phyloP scores from a whole-genome alignment of 2,113 vertebrate species.

The Anthoscopus minutus region DNA sequence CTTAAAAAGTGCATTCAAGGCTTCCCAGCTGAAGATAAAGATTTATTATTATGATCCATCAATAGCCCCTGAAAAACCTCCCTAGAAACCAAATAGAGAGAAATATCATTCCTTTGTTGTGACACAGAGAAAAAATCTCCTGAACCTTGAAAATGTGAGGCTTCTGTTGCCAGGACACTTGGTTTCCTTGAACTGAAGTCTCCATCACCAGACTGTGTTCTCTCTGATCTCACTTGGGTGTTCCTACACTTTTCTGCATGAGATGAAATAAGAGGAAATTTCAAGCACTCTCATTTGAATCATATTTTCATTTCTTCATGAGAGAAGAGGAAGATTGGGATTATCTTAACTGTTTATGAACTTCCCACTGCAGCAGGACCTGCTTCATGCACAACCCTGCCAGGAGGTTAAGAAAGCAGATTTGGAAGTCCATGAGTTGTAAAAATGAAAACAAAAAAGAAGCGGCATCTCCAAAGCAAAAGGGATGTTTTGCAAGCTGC shows the following conservation, averaged over 20 bases:
- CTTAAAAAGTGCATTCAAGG: not conserved
- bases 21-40: not conserved
- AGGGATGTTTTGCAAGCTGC: constrained; percentile 51
- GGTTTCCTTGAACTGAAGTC: not conserved
- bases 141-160: not conserved
- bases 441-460: constrained; percentile 36
- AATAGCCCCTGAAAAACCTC: not conserved
- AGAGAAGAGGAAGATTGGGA: not conserved
- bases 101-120: not conserved
- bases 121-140: not conserved
- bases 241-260: not conserved
- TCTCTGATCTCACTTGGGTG: not conserved
- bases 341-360: not conserved
- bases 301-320: not conserved
- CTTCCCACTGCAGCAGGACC: not conserved
- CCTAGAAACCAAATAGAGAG: not conserved
- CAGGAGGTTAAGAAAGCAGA: constrained; percentile 1
- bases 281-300: not conserved
- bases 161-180: not conserved
- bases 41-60: not conserved
- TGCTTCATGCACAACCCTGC: not conserved
- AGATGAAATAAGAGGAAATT: not conserved
- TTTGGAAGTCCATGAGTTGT: not conserved
- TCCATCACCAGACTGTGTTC: not conserved
- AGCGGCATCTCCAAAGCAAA: constrained; percentile 37